Base-by-base conservation (phyloP, 92 coral and sea anemone species). In the Meandrina meandrites region DNA sequence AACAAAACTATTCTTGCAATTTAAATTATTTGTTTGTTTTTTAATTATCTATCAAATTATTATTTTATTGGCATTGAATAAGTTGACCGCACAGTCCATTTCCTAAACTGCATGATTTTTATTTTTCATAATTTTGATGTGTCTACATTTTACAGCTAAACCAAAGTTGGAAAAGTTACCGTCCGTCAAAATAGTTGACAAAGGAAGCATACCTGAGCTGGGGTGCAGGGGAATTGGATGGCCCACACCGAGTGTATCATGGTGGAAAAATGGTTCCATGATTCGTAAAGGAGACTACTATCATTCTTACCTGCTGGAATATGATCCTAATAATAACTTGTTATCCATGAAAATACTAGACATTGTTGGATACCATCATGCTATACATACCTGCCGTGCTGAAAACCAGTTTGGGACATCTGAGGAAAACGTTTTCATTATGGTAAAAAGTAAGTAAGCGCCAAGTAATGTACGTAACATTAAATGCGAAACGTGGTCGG, bases 371-470 rank as follows among this genome's bases (percentile, higher is more conserved):
- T 17, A 74, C 42, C 87, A 84, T 15, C 87, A 75, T n/a, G 80
- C 58, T 1, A 84, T 28, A 2, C 37, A 54, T 68, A 57, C 80
- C 5, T 84, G 87, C n/a, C 81, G 87, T 19, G 87, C 80, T 74
- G 73, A 84, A 13, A 84, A 75, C 74, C 6, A 37, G 18, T 84
- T 74, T 36, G 87, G 87, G 0, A 72, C 80, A 24, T n/a, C 87
- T n/a, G 53, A 19, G 66, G 37, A 37, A 47, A 35, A 75, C 28
- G 31, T 84, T 24, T 37, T 1, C 11, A 37, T 84, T 37, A 56
- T 36, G 69, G 80, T 84, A 12, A 84, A 75, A 74, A 79, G 87
- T 84, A 40, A 84, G 86, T 34, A 34, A 35, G 32, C 8, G 45
- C 6, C 45, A 40, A n/a, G n/a, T n/a, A n/a, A n/a, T n/a, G n/a